Conservation (phyloP, 2,113 vertebrate genomes). For the Cranoglanis bouderius region DNA sequence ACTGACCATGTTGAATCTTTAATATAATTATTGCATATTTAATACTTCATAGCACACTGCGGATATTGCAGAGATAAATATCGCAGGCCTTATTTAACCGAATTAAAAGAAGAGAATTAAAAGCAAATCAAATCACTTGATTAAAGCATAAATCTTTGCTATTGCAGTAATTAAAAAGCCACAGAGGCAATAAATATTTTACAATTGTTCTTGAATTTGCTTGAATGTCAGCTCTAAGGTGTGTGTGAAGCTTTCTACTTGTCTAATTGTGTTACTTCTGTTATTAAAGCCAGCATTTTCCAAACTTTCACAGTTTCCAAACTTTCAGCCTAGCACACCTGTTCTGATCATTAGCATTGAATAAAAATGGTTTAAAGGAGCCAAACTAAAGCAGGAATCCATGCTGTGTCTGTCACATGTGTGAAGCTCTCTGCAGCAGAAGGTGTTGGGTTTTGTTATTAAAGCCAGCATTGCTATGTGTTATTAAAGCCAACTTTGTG, state of each 20-base stretch:
- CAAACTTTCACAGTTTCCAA: not conserved
- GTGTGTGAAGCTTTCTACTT: not conserved
- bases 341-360: not conserved
- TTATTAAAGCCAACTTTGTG: slow-evolving; percentile 13
- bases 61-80: slow-evolving; percentile 46
- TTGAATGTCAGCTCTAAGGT: not conserved
- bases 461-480: slow-evolving; percentile 11
- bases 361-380: not conserved
- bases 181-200: not conserved
- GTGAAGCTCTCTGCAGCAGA: slow-evolving; percentile 2
- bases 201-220: not conserved
- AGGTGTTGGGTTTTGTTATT: slow-evolving; percentile 15
- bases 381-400: not conserved
- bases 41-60: slow-evolving; percentile 19
- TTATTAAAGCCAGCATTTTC: not conserved
- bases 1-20: not conserved
- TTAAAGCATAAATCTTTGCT: not conserved
- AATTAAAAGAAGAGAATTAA: slow-evolving; percentile 8
- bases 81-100: not conserved
- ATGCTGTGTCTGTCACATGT: not conserved
- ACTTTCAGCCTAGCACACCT: not conserved
- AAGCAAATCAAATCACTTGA: not conserved
- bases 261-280: not conserved
- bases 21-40: not conserved
- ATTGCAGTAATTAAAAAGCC: not conserved